phyloP scores from a whole-genome alignment of 2,888 invertebrate species.

The Mimachlamys varia region DNA sequence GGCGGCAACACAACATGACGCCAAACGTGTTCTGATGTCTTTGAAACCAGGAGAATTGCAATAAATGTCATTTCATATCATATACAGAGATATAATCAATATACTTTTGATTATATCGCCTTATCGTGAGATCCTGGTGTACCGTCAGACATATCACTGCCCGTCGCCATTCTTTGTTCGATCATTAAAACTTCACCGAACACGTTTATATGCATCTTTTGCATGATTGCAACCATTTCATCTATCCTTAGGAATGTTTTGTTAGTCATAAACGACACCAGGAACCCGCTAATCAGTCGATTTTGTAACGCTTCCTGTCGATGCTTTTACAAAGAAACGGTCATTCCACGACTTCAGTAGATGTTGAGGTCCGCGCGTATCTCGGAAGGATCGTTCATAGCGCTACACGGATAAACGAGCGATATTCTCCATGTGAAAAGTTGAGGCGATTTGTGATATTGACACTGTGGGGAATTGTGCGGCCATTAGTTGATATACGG shows the following conservation, averaged over 20 bases:
- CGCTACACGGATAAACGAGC: not conserved
- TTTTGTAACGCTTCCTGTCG: not conserved
- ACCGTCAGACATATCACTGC: not conserved
- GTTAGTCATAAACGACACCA: not conserved
- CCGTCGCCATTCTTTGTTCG: not conserved
- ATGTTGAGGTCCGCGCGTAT: not conserved
- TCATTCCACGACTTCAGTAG: not conserved
- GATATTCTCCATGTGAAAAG: not conserved
- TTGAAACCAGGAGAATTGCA: not conserved
- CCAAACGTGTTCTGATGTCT: not conserved
- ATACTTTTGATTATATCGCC: not conserved
- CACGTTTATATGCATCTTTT: not conserved
- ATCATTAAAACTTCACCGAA: not conserved
- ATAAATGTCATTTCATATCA: constrained; percentile 25
- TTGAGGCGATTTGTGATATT: not conserved
- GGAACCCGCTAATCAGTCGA: not conserved
- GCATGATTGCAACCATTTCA: constrained; percentile 13
- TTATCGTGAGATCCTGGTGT: not conserved
- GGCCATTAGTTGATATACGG: not conserved
- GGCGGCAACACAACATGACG: not conserved
- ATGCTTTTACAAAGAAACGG: not conserved
- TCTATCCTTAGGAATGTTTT: not conserved
- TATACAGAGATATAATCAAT: not conserved
- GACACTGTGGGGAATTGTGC: not conserved
- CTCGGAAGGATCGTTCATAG: not conserved